phyloP scores from a whole-genome alignment of 2,797 vertebrate genomes.

The Diceros bicornis region DNA sequence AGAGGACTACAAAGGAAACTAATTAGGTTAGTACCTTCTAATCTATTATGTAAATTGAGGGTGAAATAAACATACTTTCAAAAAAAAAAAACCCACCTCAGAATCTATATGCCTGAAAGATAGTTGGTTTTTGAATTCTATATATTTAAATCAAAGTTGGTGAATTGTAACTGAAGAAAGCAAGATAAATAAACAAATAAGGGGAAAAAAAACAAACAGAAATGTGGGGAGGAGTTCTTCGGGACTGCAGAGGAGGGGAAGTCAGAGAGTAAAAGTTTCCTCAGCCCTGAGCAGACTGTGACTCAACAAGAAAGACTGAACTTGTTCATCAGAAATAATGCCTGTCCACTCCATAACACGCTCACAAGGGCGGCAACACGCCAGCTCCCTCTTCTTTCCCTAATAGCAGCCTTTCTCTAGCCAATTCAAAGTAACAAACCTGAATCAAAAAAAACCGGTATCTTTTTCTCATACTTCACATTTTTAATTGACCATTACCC shows the following conservation, averaged over 20 bases:
- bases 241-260: not conserved
- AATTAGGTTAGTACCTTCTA: not conserved
- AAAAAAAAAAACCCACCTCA: not conserved
- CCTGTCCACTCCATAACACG: not conserved
- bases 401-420: not conserved
- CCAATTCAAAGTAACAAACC: not conserved
- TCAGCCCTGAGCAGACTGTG: not conserved
- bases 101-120: not conserved
- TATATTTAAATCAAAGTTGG: not conserved
- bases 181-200: not conserved
- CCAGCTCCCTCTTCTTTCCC: not conserved
- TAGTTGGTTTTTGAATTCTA: not conserved
- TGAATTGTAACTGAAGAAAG: not conserved
- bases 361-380: too few species aligned
- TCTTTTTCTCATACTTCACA: not conserved
- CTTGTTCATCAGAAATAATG: not conserved
- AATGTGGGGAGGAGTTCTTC: not conserved
- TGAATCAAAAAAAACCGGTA: not conserved
- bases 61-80: not conserved
- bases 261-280: not conserved
- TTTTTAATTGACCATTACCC: not conserved
- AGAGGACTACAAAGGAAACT: not conserved
- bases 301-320: not conserved
- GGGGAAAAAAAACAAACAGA: not conserved
- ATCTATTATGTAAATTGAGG: not conserved